Base-by-base conservation (phyloP, 2,888 invertebrate species). In the Netelia fuscicornis region DNA sequence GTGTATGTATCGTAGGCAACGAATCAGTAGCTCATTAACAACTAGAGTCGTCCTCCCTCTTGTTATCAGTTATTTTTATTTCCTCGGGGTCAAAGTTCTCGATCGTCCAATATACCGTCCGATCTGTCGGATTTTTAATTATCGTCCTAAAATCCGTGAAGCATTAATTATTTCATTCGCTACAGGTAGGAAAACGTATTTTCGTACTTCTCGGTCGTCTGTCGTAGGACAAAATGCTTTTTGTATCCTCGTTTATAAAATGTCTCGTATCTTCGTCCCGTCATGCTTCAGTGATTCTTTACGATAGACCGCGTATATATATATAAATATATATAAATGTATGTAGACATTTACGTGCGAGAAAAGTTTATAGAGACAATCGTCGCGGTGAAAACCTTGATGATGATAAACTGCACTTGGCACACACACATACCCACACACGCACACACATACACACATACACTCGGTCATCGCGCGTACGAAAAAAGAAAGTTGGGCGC, bases 391-490 rank as follows among this genome's bases (percentile, higher is more conserved):
- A 58, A 71, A 79, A 79, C 71, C 79, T 79, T 79, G 79, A 71
- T 79, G 79, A 71, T 79, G 71, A 75, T 64, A 75, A 75, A 75
- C 52, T 62, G 64, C 79, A 71, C 70, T 79, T 79, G 80, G 74
- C 80, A 74, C 20, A 6, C 20, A 20, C 20, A 20, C 80, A 74
- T n/a, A 6, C 20, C 0, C 20, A 20, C 20, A 20, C 20, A 20
- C 20, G 20, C 20, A 1, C 20, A 20, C 20, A 20, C 20, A 20
- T 20, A 20, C 20, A 20, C 20, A 20, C 20, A 20, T 0, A 20
- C 1, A 20, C 64, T 37, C 37, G 48, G 37, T 17, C 20, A 58
- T 64, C 56, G 37, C 37, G 30, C 74, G 42, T 67, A 68, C 48
- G 20, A 81, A 67, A 81, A 67, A 58, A 81, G 65, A 65, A 71